Percentiles rank a stretch among this genome's conserved stretches.
phyloP scores from a whole-genome alignment of 2,888 invertebrate species.

The Glaucopsyche alexis region DNA sequence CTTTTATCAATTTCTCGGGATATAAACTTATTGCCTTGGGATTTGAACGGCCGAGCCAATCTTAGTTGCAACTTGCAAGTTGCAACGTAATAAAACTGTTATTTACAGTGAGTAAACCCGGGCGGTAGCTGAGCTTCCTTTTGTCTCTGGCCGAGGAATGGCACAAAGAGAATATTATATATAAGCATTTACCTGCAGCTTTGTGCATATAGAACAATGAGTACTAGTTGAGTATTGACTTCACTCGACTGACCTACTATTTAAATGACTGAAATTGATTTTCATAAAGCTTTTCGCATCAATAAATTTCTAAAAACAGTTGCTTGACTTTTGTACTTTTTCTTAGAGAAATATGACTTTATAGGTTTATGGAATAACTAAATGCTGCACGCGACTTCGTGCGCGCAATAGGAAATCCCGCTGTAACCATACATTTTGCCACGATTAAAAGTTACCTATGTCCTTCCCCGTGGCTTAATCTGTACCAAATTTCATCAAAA shows the following conservation, averaged over 20 bases:
- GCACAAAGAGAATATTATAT: conserved; percentile 19
- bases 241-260: neutral
- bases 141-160: neutral
- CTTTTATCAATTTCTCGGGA: neutral
- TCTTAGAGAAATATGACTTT: no score
- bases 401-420: no score
- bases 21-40: neutral
- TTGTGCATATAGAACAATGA: neutral
- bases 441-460: no score
- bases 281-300: no score
- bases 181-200: conserved; percentile 6
- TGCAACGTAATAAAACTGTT: conserved; percentile 13
- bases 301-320: no score
- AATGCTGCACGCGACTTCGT: no score
- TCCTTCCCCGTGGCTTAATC: no score
- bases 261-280: no score
- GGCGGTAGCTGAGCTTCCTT: neutral
- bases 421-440: no score
- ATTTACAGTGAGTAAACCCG: conserved; percentile 12
- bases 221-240: neutral
- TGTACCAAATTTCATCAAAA: no score
- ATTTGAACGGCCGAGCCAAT: neutral
- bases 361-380: no score
- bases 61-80: neutral
- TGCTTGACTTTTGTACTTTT: no score